Conservation (phyloP, 2,797 vertebrate genomes). For the Hypotaenidia philippensis region DNA sequence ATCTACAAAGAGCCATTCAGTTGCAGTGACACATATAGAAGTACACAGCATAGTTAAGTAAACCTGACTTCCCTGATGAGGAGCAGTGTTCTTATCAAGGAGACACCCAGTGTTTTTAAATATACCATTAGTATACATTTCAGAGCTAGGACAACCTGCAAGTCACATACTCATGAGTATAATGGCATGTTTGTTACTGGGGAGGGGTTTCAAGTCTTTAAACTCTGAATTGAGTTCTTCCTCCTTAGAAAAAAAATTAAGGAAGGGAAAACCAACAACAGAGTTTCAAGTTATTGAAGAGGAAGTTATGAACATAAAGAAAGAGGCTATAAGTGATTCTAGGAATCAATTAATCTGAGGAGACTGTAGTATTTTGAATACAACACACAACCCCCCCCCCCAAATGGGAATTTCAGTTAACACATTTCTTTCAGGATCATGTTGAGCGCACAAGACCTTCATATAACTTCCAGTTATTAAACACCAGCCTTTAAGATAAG, state of each 20-base stretch:
- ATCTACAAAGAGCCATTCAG: background rate
- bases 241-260: background rate
- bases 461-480: background rate
- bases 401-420: slow-evolving; percentile 25
- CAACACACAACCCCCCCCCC: background rate
- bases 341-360: background rate
- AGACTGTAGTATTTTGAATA: background rate
- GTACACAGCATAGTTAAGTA: background rate
- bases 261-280: background rate
- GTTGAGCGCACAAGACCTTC: background rate
- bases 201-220: background rate
- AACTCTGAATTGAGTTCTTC: background rate
- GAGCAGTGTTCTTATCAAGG: background rate
- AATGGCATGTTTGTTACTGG: background rate
- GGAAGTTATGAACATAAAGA: background rate
- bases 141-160: background rate
- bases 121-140: background rate
- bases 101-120: background rate
- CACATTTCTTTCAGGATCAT: slow-evolving; percentile 8
- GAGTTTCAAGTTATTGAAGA: background rate
- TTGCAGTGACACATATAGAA: background rate
- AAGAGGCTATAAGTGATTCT: background rate
- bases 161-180: background rate
- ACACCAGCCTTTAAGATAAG: background rate
- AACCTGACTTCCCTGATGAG: background rate